These are phyloP conservation scores for Ardeotis arabs DNA, from an alignment of 2,113 vertebrate genomes.

Conservation along the genomic window DNA sequence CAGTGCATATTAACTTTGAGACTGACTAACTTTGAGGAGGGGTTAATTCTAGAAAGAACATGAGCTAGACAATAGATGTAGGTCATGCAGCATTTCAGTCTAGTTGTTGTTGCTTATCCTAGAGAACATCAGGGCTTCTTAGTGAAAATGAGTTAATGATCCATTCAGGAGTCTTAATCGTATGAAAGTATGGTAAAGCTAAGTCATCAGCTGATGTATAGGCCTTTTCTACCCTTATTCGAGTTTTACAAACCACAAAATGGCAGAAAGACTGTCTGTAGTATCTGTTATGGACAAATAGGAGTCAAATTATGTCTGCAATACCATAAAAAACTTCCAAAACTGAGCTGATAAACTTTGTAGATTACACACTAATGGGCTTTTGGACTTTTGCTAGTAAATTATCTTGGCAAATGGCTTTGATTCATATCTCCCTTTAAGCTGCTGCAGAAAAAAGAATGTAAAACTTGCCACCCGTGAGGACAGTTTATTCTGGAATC, in stretches of 20 bases:
- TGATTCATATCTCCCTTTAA: not conserved
- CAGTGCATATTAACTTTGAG: not conserved
- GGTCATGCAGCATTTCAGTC: not conserved
- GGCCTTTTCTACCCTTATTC: not conserved
- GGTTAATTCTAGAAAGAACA: not conserved
- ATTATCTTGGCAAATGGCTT: not conserved
- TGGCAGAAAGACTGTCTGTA: not conserved
- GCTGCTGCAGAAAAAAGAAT: not conserved
- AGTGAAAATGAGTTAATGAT: not conserved
- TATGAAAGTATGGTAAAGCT: not conserved
- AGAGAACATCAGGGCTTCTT: not conserved
- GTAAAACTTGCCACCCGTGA: not conserved
- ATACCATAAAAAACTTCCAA: not conserved
- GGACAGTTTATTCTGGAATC: not conserved
- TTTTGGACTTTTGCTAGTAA: not conserved
- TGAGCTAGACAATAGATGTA: not conserved
- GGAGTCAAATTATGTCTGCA: not conserved
- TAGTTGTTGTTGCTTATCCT: not conserved
- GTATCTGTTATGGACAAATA: accelerated
- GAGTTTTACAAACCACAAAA: not conserved
- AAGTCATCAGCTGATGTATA: not conserved
- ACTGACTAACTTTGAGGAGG: not conserved
- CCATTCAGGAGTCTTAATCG: not conserved
- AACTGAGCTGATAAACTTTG: not conserved
- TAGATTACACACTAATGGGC: not conserved